Evolutionary conservation across 2,888 invertebrate species (phyloP).

Genomic region (Chloroclysta siterata): DNA sequence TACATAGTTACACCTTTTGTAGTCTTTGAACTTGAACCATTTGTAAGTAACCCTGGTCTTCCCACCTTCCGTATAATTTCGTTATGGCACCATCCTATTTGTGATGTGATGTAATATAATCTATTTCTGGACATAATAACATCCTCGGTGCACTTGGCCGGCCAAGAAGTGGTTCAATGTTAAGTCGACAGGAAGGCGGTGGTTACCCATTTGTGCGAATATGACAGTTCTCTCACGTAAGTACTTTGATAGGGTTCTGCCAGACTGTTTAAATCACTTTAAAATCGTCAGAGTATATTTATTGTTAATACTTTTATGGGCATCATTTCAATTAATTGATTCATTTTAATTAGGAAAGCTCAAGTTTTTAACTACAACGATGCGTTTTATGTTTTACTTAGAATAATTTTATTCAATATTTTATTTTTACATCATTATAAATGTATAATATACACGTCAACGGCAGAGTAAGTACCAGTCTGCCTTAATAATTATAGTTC

Average conservation of each 20-base stretch:
- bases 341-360: too few relatives aligned
- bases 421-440: too few relatives aligned
- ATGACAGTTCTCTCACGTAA: constrained; percentile 46
- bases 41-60: constrained; percentile 2
- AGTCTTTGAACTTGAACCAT: constrained; percentile 8
- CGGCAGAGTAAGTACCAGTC: neutral
- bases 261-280: constrained; percentile 1
- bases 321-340: too few relatives aligned
- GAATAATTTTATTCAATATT: too few relatives aligned
- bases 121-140: constrained; percentile 72
- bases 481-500: constrained; percentile 10
- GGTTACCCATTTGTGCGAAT: constrained; percentile 79
- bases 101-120: constrained; percentile 48
- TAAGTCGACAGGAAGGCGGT: constrained; percentile 70
- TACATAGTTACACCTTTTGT: neutral
- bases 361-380: too few relatives aligned
- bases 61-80: constrained; percentile 9
- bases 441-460: neutral
- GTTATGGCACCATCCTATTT: constrained; percentile 22
- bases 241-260: constrained; percentile 1
- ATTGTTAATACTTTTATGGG: neutral
- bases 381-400: too few relatives aligned
- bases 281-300: neutral
- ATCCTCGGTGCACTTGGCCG: constrained; percentile 82
- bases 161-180: constrained; percentile 80